Evolutionary conservation across 2,797 vertebrate species (phyloP), one percentile per base, ranked within the genome.

Genomic region (Peromyscus melanophrys): DNA sequence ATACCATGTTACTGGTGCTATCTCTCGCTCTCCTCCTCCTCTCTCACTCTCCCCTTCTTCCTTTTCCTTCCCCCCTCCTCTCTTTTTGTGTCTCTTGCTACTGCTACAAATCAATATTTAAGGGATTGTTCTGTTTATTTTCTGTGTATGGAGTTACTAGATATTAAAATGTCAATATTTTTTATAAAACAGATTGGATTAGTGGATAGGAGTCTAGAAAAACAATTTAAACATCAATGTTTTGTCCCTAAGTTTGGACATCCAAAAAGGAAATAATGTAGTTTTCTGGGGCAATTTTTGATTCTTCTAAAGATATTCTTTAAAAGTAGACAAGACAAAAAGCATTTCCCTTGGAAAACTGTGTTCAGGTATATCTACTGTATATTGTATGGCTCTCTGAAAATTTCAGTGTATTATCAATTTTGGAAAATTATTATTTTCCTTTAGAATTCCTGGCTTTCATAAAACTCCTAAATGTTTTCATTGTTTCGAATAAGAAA

Each of bases 161-260:
- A 52, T 92, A 59, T 89, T 87, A 85, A 34, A 86, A 76, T 63
- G 34, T 82, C 67, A 92, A 52, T 13, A n/a, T 52, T 95, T 86
- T n/a, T 87, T 83, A 65, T 31, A 17, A 59, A 76, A 96, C 73
- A 11, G 52, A 55, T 9, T 37, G n/a, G 9, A 34, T 77, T 91
- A 89, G 67, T 59, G n/a, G 46, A 46, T 86, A 52, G 61, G 6
- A 65, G 6, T n/a, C 43, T 69, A 31, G 10, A 69, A 31, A 80
- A 91, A 63, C 40, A 67, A 55, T 93, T 94, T 82, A 75, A 92
- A 92, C 49, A 40, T 90, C 29, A 63, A 21, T 87, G 27, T 6
- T 93, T 95, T 87, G n/a, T 49, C 43, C 10, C 29, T 88, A 92
- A 46, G 16, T 59, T 23, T 76, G 25, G 6, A 23, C 17, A 59